Evolutionary conservation across 2,888 invertebrate species (phyloP), one percentile per base, ranked within the genome.

Genomic region (Eilema griseolum): DNA sequence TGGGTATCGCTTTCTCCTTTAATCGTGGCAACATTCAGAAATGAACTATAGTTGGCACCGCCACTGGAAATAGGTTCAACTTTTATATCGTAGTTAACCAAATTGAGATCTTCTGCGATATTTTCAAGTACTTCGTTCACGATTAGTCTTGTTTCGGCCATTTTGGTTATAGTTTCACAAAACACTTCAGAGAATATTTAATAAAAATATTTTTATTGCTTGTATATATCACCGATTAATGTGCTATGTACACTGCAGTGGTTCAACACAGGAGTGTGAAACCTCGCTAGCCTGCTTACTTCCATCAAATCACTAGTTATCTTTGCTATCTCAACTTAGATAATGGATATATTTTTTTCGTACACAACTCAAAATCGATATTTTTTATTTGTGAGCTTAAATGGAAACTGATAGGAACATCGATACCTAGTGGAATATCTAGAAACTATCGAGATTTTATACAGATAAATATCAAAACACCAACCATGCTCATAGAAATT

Each of bases 31-130:
- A 70, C 28, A 70, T 77, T 87, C 0, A 89, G 65, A 8, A 73
- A 75, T 0, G 87, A 85, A 69, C 41, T 41, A 41, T 85, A 89
- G 70, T 88, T 88, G 0, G 88, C 89, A 4, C 89, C 89, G 5
- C 80, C 85, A 4, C 81, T 85, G 8, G 78, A 79, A 1, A 85
- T 75, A 0, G 82, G 79, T 60, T 77, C 68, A 8, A 86, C 23
- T 61, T 77, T 70, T 0, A 83, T 61, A 20, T 81, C 71, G 46
- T 84, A 80, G 31, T 81, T 67, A 0, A 70, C n/a, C 11, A 80
- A 79, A 8, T 79, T 66, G 31, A 82, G 81, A 73, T 85, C 81
- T 24, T 61, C 64, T 0, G 82, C 83, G n/a, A 85, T 79, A 65
- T 77, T 75, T 10, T 67, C 59, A 5, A 85, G 61, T 2, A 80